Percentiles rank a stretch among this genome's conserved stretches.
phyloP scores from a whole-genome alignment of 2,113 vertebrate species.

The Heterocephalus glaber region DNA sequence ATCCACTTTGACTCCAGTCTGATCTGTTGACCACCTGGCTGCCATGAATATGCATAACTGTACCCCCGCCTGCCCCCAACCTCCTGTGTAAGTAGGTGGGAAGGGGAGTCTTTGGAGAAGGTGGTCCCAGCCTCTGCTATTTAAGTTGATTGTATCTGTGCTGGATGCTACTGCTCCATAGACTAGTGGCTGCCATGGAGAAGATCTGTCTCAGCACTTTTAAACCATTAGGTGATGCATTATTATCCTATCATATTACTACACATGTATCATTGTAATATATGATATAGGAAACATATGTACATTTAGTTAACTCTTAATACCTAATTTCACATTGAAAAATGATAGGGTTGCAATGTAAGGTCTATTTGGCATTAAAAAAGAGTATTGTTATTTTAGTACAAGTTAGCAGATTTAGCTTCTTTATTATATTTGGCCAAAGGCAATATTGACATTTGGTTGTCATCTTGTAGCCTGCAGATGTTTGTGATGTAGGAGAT shows the following conservation, averaged over 20 bases:
- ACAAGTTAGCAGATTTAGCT: constrained; percentile 1
- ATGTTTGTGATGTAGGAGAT: constrained; percentile 6
- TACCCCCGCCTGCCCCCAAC: not conserved
- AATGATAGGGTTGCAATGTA: not conserved
- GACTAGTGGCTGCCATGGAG: not conserved
- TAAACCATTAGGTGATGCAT: not conserved
- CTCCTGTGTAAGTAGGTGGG: not conserved
- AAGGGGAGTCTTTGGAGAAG: not conserved
- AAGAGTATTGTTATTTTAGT: constrained; percentile 39
- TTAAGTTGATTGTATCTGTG: not conserved
- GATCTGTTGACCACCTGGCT: not conserved
- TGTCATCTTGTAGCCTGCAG: constrained; percentile 13
- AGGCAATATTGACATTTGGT: constrained; percentile 26
- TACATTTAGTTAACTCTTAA: constrained; percentile 3
- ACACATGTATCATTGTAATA: not conserved
- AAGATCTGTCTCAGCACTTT: not conserved
- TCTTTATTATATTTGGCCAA: constrained; percentile 47
- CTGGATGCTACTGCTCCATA: not conserved
- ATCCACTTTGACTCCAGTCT: not conserved
- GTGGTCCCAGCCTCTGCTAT: not conserved
- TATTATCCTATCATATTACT: not conserved
- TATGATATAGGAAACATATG: not conserved
- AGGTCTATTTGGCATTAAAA: not conserved
- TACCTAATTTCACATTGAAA: not conserved
- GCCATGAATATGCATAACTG: not conserved